phyloP scores from a whole-genome alignment of 1,140 invertebrate species.

The Eueides isabella region DNA sequence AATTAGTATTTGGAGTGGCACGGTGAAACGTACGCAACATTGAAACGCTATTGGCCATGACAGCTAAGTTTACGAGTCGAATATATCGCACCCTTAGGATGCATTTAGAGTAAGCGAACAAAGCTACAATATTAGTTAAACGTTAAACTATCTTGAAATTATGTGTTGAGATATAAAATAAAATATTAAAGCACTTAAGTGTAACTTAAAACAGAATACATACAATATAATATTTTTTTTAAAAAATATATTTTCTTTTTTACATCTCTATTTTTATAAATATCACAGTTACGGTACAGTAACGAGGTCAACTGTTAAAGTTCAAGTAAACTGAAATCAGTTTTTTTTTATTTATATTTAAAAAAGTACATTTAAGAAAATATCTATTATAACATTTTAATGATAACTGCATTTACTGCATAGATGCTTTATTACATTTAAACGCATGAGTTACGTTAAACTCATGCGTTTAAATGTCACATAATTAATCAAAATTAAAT shows the following conservation, averaged over 20 bases:
- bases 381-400: too few species aligned
- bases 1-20: slow-evolving; percentile 51
- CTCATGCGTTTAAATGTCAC: too few species aligned
- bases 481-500: too few species aligned
- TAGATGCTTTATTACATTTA: too few species aligned
- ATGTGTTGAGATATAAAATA: background rate
- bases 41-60: slow-evolving; percentile 76
- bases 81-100: slow-evolving; percentile 43
- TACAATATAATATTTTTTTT: background rate
- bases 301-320: too few species aligned
- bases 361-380: too few species aligned
- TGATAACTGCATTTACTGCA: too few species aligned
- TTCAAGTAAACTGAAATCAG: too few species aligned
- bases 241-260: background rate
- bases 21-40: slow-evolving; percentile 74
- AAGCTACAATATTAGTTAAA: slow-evolving; percentile 1
- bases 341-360: too few species aligned
- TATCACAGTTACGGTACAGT: too few species aligned
- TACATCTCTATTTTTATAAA: too few species aligned
- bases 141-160: background rate
- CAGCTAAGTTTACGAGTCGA: slow-evolving; percentile 52
- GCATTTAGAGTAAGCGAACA: background rate
- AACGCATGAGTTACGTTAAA: too few species aligned
- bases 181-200: background rate
- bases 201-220: background rate